Percentiles rank a stretch among this genome's conserved stretches.
These are phyloP conservation scores for Montipora sp. DNA, from an alignment of 64 coral and sea anemone genomes.

Conservation along the genomic window DNA sequence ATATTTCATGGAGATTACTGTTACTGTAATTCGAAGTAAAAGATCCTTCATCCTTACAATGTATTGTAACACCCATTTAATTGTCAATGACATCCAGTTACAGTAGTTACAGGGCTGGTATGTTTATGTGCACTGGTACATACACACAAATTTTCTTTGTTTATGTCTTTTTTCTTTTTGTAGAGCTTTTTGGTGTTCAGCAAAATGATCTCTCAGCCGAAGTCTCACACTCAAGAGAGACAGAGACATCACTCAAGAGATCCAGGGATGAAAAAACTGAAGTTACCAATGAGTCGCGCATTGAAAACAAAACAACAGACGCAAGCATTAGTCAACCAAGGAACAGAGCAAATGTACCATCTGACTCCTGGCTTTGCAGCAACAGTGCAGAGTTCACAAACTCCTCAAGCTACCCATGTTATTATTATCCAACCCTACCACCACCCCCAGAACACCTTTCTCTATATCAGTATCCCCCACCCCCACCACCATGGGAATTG, in stretches of 20 bases:
- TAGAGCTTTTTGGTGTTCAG: slow-evolving; percentile 35
- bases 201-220: background rate
- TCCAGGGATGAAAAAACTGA: background rate
- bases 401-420: background rate
- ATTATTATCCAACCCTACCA: slow-evolving; percentile 56
- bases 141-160: too few relatives aligned
- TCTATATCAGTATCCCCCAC: slow-evolving; percentile 54
- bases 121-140: too few relatives aligned
- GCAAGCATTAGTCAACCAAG: background rate
- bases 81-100: too few relatives aligned
- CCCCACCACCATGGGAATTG: slow-evolving; percentile 71
- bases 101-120: too few relatives aligned
- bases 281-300: background rate
- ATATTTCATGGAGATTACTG: too few relatives aligned
- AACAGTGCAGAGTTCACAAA: background rate
- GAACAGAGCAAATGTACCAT: background rate
- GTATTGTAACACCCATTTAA: too few relatives aligned
- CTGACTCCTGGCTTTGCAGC: background rate
- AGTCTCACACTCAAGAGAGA: background rate
- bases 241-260: background rate
- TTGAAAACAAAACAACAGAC: background rate
- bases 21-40: too few relatives aligned
- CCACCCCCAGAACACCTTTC: slow-evolving; percentile 58
- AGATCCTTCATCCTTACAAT: too few relatives aligned
- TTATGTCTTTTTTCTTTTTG: background rate